These are phyloP conservation scores for Garrulus glandarius DNA, from an alignment of 2,797 vertebrate genomes.

Conservation along the genomic window DNA sequence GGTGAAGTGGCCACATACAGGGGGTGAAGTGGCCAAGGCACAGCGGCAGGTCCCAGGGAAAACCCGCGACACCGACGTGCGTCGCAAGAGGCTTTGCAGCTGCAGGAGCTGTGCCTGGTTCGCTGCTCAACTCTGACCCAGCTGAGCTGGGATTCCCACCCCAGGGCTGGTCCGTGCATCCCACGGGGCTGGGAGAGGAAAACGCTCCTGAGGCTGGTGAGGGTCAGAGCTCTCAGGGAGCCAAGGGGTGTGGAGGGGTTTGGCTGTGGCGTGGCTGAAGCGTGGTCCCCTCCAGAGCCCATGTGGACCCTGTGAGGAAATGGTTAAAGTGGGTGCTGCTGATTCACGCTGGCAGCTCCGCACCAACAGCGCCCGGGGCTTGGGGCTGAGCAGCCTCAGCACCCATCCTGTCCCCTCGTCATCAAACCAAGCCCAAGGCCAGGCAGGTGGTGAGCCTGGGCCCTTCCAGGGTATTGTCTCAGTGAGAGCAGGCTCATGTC, in stretches of 20 bases:
- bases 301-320: not conserved
- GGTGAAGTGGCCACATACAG: accelerated
- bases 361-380: not conserved
- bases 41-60: not conserved
- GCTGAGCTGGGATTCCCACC: not conserved
- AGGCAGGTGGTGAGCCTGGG: not conserved
- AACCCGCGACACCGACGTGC: accelerated
- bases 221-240: not conserved
- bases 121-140: not conserved
- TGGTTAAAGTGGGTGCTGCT: conserved; percentile 13
- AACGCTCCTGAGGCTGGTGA: accelerated
- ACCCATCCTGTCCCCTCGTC: not conserved
- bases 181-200: not conserved
- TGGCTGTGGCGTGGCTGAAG: not conserved
- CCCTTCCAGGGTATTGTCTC: not conserved
- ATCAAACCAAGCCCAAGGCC: not conserved
- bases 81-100: not conserved
- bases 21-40: not conserved
- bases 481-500: accelerated
- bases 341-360: conserved; percentile 21
- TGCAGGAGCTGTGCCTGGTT: not conserved
- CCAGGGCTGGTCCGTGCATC: accelerated
- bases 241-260: accelerated
- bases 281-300: accelerated
- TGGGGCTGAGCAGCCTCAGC: not conserved